Conservation (phyloP, 2,888 invertebrate species). For the Theristus sp. region DNA sequence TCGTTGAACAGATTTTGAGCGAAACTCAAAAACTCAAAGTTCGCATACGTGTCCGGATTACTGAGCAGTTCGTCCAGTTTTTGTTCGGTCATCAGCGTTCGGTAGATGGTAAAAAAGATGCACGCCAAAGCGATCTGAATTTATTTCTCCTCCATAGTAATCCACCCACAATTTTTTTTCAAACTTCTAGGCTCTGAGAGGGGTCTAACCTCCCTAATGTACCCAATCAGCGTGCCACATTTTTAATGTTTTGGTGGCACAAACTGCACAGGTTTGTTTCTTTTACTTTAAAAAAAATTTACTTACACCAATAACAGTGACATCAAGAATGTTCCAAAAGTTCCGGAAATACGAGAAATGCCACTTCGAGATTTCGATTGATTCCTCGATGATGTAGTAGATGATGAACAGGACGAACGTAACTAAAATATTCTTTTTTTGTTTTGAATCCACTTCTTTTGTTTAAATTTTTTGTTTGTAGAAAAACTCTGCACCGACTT, state of each 20-base stretch:
- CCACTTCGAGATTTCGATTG: conserved; percentile 35
- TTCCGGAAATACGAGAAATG: conserved; percentile 37
- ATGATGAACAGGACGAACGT: conserved; percentile 24
- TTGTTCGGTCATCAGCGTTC: conserved; percentile 30
- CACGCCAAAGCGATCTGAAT: conserved; percentile 35
- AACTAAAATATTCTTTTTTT: neutral
- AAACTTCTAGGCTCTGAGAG: too few species aligned
- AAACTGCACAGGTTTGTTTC: too few species aligned
- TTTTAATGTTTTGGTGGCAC: too few species aligned
- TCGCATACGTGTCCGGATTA: conserved; percentile 34
- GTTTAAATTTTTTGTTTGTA: too few species aligned
- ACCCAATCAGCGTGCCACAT: too few species aligned
- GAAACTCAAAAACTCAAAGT: conserved; percentile 44
- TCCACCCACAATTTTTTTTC: too few species aligned
- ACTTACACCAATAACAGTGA: conserved; percentile 40
- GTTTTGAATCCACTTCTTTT: neutral
- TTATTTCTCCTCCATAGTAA: neutral
- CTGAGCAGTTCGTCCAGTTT: conserved; percentile 33
- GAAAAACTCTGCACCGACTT: too few species aligned
- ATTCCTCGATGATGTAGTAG: conserved; percentile 43
- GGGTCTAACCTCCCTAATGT: too few species aligned
- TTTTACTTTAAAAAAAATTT: neutral
- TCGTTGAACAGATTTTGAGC: conserved; percentile 43
- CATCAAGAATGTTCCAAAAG: conserved; percentile 48
- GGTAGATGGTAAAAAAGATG: conserved; percentile 37